phyloP scores from a whole-genome alignment of 2,888 invertebrate species.

The Latrodectus hesperus region DNA sequence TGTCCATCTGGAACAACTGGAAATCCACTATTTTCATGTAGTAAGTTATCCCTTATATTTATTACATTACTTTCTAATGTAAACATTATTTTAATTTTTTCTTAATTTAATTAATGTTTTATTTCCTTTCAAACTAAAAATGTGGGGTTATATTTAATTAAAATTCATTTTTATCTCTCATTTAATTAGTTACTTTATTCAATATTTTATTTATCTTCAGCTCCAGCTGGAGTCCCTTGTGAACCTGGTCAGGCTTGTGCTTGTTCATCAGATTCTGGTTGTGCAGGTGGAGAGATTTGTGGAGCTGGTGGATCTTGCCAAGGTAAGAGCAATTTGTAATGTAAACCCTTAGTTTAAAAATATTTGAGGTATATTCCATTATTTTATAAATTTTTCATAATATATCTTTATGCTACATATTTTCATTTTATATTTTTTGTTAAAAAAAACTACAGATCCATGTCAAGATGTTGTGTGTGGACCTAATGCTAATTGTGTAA shows the following conservation, averaged over 20 bases:
- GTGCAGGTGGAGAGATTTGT: conserved; percentile 64
- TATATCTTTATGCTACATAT: not conserved
- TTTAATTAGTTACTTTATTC: not conserved
- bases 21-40: conserved; percentile 81
- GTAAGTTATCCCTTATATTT: conserved; percentile 39
- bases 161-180: not conserved
- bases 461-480: conserved; percentile 87
- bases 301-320: conserved; percentile 56
- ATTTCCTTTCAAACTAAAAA: not conserved
- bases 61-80: too few relatives aligned
- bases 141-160: not conserved
- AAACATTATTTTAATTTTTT: not conserved
- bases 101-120: not conserved
- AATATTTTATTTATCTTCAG: conserved; percentile 12
- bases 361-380: not conserved
- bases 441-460: conserved; percentile 77
- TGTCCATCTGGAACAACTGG: conserved; percentile 89
- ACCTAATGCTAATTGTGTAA: conserved; percentile 84
- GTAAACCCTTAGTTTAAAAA: not conserved
- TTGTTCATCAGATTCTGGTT: conserved; percentile 55
- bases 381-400: too few relatives aligned
- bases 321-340: conserved; percentile 20
- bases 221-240: conserved; percentile 46
- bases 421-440: too few relatives aligned
- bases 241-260: conserved; percentile 66